phyloP scores from a whole-genome alignment of 2,113 vertebrate genomes.

The Lamprologus sp. region DNA sequence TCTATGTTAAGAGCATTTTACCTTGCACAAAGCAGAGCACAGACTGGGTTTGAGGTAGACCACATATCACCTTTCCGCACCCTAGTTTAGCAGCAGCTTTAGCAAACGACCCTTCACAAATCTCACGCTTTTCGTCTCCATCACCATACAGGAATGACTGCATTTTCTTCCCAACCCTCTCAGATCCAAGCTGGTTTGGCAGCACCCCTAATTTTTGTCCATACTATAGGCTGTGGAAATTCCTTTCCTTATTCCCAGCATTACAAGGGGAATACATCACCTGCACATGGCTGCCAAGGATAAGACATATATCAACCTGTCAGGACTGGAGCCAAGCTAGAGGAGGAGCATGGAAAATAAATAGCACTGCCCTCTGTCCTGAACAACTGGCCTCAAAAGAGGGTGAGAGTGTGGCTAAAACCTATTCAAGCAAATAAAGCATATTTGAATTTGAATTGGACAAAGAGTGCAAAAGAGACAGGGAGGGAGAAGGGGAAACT shows the following conservation, averaged over 20 bases:
- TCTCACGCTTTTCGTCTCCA: background rate
- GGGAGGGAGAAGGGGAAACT: background rate
- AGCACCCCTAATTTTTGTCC: background rate
- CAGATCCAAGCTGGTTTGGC: background rate
- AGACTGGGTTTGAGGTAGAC: background rate
- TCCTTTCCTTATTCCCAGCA: constrained; percentile 11
- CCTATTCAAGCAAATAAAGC: background rate
- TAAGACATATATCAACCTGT: constrained; percentile 55
- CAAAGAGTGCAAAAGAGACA: background rate
- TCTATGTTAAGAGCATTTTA: background rate
- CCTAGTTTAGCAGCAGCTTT: background rate
- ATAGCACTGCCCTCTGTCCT: constrained; percentile 4
- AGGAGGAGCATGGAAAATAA: constrained; percentile 13
- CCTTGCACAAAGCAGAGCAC: background rate
- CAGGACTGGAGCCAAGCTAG: constrained; percentile 5
- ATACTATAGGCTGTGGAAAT: background rate
- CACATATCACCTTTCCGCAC: background rate
- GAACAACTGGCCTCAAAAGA: background rate
- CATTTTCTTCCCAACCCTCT: background rate
- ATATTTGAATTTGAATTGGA: constrained; percentile 10
- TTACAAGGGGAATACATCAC: constrained; percentile 56
- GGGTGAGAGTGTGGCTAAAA: background rate
- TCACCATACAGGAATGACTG: background rate
- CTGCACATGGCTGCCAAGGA: constrained; percentile 45
- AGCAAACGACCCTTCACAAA: background rate